Evolutionary conservation across 2,113 vertebrate species (phyloP).

Genomic region (Solea solea): DNA sequence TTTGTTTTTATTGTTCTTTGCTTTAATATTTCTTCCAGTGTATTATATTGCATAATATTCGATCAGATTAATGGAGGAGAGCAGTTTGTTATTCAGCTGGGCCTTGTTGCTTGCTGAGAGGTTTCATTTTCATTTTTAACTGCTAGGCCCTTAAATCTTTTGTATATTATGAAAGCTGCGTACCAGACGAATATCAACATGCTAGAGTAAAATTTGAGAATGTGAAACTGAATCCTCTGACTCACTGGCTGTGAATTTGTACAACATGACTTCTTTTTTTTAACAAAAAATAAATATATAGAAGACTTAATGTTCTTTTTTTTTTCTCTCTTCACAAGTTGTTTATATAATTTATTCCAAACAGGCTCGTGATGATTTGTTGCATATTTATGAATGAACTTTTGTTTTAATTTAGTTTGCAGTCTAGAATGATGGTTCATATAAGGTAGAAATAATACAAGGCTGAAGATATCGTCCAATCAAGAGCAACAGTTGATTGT

Average conservation of each 20-base stretch:
- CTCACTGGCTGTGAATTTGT: conserved; percentile 83
- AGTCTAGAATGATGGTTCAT: not conserved
- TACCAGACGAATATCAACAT: conserved; percentile 66
- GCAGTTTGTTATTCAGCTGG: conserved; percentile 60
- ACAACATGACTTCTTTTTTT: conserved; percentile 69
- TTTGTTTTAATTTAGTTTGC: not conserved
- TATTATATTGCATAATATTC: conserved; percentile 74
- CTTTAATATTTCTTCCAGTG: conserved; percentile 72
- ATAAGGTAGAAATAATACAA: too few relatives aligned
- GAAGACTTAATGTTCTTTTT: conserved; percentile 43
- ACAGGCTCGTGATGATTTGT: conserved; percentile 66
- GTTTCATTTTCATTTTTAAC: conserved; percentile 69
- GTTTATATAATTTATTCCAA: conserved; percentile 59
- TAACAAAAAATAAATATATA: conserved; percentile 58
- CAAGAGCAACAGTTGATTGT: not conserved
- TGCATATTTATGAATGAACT: conserved; percentile 37
- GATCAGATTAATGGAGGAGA: conserved; percentile 60
- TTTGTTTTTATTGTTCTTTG: conserved; percentile 45
- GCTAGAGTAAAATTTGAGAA: conserved; percentile 75
- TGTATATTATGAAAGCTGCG: conserved; percentile 73
- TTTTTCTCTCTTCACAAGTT: conserved; percentile 45
- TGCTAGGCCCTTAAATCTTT: conserved; percentile 75
- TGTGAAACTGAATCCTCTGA: conserved; percentile 76
- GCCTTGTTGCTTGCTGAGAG: conserved; percentile 73
- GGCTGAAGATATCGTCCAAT: not conserved